phyloP scores from a whole-genome alignment of 2,888 invertebrate genomes.

The Tenthredo scrophulariae region DNA sequence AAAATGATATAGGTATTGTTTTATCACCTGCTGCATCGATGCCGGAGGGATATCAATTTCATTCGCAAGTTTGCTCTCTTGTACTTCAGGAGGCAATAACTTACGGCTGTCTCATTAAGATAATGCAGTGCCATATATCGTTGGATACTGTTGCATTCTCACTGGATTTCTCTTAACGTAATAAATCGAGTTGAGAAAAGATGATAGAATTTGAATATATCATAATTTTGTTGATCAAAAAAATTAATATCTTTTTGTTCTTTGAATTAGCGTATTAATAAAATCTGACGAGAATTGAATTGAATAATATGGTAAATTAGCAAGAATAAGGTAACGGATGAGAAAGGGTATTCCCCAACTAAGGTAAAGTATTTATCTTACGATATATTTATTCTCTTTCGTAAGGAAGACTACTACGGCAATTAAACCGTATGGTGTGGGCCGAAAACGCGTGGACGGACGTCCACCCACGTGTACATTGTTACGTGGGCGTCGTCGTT shows the following conservation, averaged over 20 bases:
- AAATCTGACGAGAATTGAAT: neutral
- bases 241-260: too few relatives aligned
- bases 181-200: neutral
- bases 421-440: conserved; percentile 47
- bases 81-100: neutral
- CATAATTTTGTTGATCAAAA: too few relatives aligned
- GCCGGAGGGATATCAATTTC: neutral
- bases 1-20: too few relatives aligned
- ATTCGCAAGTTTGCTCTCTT: neutral
- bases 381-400: conserved; percentile 15
- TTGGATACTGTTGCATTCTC: neutral
- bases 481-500: conserved; percentile 48
- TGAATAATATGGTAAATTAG: neutral
- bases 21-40: neutral
- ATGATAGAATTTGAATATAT: too few relatives aligned
- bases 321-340: neutral
- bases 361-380: neutral
- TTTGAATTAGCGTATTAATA: neutral
- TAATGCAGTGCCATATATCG: neutral
- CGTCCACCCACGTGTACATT: conserved; percentile 48
- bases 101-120: conserved; percentile 13
- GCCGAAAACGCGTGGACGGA: conserved; percentile 44
- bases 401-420: conserved; percentile 26
- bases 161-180: neutral
- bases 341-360: conserved; percentile 36